phyloP scores from a whole-genome alignment of 2,797 vertebrate species.

The Momotus momota region DNA sequence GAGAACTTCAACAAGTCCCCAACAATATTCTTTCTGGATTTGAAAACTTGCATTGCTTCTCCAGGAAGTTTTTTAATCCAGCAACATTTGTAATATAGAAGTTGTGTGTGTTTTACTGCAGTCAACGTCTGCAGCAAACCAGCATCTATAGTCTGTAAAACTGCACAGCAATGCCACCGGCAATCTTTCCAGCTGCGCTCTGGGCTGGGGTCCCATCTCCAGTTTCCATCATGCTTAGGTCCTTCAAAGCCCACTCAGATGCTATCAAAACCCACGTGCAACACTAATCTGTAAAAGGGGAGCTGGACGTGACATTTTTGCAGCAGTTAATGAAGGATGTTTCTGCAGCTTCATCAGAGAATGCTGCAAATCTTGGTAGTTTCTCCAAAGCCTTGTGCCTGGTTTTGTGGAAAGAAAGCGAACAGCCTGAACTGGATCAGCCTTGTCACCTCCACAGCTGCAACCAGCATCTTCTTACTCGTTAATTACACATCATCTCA shows the following conservation, averaged over 20 bases:
- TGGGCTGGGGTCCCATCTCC: background rate
- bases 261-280: background rate
- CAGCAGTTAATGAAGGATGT: background rate
- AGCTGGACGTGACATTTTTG: background rate
- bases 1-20: conserved; percentile 31
- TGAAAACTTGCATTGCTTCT: background rate
- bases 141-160: background rate
- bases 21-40: background rate
- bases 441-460: conserved; percentile 37
- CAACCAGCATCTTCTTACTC: background rate
- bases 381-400: background rate
- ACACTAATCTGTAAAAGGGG: background rate
- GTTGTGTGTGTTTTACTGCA: background rate
- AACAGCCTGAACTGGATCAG: background rate
- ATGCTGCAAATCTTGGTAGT: background rate
- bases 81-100: background rate
- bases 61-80: conserved; percentile 16
- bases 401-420: background rate
- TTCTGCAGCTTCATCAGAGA: background rate
- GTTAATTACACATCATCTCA: background rate
- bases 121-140: background rate
- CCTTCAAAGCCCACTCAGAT: background rate
- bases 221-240: background rate
- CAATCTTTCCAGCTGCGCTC: background rate
- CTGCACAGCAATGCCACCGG: background rate